These are phyloP conservation scores for Toxotes jaculatrix DNA, from an alignment of 2,113 vertebrate species.

Conservation along the genomic window DNA sequence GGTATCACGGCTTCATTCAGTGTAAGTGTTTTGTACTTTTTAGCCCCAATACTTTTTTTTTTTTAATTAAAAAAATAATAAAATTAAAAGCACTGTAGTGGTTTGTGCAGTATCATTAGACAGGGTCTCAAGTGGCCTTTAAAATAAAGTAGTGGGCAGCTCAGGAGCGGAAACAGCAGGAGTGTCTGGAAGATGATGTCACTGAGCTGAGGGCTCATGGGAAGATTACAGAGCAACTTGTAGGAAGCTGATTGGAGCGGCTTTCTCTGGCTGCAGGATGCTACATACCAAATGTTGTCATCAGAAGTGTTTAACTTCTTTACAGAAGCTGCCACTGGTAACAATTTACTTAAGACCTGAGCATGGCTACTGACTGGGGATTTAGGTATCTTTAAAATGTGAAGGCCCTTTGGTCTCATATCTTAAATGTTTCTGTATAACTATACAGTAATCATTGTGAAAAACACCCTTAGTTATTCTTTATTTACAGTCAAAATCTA, in stretches of 20 bases:
- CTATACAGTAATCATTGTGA: neutral
- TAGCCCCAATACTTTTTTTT: neutral
- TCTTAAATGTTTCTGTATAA: neutral
- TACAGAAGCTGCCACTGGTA: neutral
- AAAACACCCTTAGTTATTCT: neutral
- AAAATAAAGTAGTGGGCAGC: slow-evolving; percentile 22
- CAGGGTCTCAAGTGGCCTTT: slow-evolving; percentile 14
- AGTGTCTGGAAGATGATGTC: slow-evolving; percentile 46
- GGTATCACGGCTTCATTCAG: neutral
- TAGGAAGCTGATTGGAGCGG: slow-evolving; percentile 17
- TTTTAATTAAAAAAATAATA: neutral
- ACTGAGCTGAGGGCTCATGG: slow-evolving; percentile 19
- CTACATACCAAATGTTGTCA: slow-evolving; percentile 12
- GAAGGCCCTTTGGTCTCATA: too few relatives aligned
- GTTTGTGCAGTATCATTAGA: slow-evolving; percentile 15
- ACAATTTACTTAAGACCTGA: neutral
- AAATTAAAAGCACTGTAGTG: slow-evolving; percentile 6
- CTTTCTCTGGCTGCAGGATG: slow-evolving; percentile 34
- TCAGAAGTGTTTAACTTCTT: neutral
- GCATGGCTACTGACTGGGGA: too few relatives aligned
- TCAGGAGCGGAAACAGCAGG: slow-evolving; percentile 35
- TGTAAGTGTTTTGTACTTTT: too few relatives aligned
- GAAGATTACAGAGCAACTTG: slow-evolving; percentile 39
- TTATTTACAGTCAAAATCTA: neutral
- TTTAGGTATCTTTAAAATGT: neutral